Conservation (phyloP, 2,797 vertebrate genomes). For the Merluccius polli region DNA sequence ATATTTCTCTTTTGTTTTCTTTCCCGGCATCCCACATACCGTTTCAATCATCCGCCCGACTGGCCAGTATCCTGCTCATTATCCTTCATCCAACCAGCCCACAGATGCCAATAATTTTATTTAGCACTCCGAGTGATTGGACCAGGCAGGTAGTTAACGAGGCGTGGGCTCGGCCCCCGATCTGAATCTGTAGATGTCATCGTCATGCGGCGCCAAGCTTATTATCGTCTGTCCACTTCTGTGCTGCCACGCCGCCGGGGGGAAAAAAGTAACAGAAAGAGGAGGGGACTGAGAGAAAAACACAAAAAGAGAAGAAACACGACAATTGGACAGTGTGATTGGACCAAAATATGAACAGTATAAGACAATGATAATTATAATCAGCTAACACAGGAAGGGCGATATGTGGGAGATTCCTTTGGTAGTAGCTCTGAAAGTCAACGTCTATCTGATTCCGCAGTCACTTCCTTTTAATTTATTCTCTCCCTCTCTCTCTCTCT, state of each 20-base stretch:
- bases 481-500: constrained; percentile 14
- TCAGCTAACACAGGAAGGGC: background rate
- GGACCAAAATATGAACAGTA: background rate
- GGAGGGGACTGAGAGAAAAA: background rate
- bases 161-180: background rate
- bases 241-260: background rate
- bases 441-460: background rate
- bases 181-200: background rate
- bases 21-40: background rate
- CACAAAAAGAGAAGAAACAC: background rate
- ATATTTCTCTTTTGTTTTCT: background rate
- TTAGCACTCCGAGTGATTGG: background rate
- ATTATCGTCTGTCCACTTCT: background rate
- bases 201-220: background rate
- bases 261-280: background rate
- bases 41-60: background rate
- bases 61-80: constrained; percentile 6
- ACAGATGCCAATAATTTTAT: background rate
- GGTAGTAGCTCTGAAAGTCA: background rate
- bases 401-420: background rate
- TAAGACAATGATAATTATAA: no score
- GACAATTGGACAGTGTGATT: background rate
- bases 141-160: background rate
- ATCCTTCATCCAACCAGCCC: background rate
- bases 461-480: background rate